These are phyloP conservation scores for Dioctria linearis DNA, from an alignment of 2,888 invertebrate species.

Conservation along the genomic window DNA sequence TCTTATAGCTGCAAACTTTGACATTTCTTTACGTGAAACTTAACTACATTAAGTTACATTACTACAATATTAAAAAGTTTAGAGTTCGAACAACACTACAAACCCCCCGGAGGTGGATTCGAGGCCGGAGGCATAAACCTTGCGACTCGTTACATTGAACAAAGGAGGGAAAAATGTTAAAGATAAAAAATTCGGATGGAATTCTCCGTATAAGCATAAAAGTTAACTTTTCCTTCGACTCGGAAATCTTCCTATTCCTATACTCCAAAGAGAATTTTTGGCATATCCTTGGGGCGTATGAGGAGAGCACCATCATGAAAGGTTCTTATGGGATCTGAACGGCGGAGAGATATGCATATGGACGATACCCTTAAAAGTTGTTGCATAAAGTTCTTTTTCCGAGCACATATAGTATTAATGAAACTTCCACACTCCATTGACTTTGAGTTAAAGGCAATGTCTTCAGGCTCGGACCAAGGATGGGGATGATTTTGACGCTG, in stretches of 20 bases:
- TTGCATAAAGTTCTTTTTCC: conserved; percentile 43
- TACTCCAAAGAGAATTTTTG: conserved; percentile 10
- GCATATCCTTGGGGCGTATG: conserved; percentile 18
- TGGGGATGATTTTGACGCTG: conserved; percentile 15
- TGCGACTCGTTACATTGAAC: conserved; percentile 40
- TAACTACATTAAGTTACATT: conserved; percentile 52
- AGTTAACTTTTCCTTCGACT: conserved; percentile 42
- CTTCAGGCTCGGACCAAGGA: conserved; percentile 10
- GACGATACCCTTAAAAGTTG: conserved; percentile 43
- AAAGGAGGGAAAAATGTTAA: conserved; percentile 31
- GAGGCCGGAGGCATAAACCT: conserved; percentile 40
- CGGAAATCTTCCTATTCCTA: conserved; percentile 37
- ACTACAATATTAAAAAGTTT: conserved; percentile 53
- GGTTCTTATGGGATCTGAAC: conserved; percentile 3
- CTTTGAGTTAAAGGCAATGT: conserved; percentile 41
- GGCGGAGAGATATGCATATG: conserved; percentile 45
- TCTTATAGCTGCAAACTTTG: conserved; percentile 48
- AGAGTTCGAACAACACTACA: conserved; percentile 30
- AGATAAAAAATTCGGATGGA: conserved; percentile 35
- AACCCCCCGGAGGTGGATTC: conserved; percentile 34
- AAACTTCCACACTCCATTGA: conserved; percentile 55
- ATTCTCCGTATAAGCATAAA: conserved; percentile 47
- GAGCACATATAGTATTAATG: conserved; percentile 38
- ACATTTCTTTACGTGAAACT: conserved; percentile 47
- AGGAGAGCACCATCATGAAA: conserved; percentile 19